These are phyloP conservation scores for Hyposoter didymator DNA, from an alignment of 2,888 invertebrate genomes.

Conservation along the genomic window DNA sequence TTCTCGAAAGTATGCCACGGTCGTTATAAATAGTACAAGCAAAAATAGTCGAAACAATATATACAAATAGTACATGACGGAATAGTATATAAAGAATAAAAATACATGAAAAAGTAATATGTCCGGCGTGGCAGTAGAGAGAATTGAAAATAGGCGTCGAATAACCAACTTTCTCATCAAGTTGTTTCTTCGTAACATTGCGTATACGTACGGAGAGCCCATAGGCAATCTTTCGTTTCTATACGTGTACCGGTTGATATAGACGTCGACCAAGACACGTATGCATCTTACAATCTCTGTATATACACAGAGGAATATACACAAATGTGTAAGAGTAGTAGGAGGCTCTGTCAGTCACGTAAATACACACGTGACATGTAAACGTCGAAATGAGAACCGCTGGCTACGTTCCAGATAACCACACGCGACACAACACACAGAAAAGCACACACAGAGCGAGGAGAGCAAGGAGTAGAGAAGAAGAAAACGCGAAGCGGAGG, in stretches of 20 bases:
- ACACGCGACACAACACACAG: slow-evolving; percentile 40
- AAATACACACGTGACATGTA: slow-evolving; percentile 74
- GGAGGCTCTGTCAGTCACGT: slow-evolving; percentile 64
- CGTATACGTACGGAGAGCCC: slow-evolving; percentile 20
- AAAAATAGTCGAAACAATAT: slow-evolving; percentile 22
- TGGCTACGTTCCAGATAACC: slow-evolving; percentile 74
- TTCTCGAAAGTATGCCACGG: slow-evolving; percentile 57
- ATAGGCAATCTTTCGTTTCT: slow-evolving; percentile 21
- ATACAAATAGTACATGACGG: not conserved
- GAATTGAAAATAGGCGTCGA: slow-evolving; percentile 51
- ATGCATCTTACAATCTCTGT: not conserved
- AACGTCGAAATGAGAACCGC: slow-evolving; percentile 74
- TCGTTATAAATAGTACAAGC: slow-evolving; percentile 51
- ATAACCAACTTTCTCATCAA: slow-evolving; percentile 65
- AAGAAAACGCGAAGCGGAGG: slow-evolving; percentile 42
- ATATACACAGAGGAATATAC: not conserved
- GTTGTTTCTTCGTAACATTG: slow-evolving; percentile 42
- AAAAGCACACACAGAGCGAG: not conserved
- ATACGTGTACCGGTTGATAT: slow-evolving; percentile 11
- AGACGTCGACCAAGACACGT: not conserved
- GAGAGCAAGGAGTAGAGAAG: slow-evolving; percentile 34
- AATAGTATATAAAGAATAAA: not conserved
- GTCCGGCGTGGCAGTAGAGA: slow-evolving; percentile 16
- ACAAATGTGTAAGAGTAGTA: slow-evolving; percentile 18
- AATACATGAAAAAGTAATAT: not conserved